A percentile compares a stretch with the other conserved stretches of the same genome.
Conservation (phyloP, 2,797 vertebrate genomes). For the Ataeniobius toweri region DNA sequence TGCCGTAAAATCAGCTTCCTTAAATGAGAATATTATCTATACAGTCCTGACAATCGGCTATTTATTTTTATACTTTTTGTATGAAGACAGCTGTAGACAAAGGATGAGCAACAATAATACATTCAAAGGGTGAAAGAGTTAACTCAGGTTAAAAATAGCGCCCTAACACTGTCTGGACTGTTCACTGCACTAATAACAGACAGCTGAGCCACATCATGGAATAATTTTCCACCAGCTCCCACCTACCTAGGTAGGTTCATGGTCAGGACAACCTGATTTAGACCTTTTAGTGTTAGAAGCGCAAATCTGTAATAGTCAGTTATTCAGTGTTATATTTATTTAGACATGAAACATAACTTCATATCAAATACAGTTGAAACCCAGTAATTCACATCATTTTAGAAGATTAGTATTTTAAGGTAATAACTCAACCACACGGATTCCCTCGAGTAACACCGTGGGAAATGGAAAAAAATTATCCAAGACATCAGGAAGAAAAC, state of each 20-base stretch:
- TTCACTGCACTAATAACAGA: background rate
- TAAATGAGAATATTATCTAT: background rate
- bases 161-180: background rate
- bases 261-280: background rate
- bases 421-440: background rate
- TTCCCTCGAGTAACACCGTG: background rate
- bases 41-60: background rate
- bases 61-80: background rate
- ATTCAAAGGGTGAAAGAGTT: background rate
- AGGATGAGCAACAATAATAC: background rate
- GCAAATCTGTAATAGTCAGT: background rate
- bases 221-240: background rate
- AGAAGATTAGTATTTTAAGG: background rate
- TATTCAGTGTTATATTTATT: background rate
- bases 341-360: background rate
- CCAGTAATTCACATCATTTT: background rate
- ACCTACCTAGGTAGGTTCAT: background rate
- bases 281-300: background rate
- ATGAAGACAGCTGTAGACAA: background rate
- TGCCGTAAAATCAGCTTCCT: background rate
- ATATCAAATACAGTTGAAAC: background rate
- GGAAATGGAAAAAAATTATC: background rate
- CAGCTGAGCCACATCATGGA: slow-evolving; percentile 7
- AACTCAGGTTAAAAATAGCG: slow-evolving; percentile 5
- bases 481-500: background rate